These are phyloP conservation scores for Pavo muticus DNA, from an alignment of 2,113 vertebrate genomes.

Conservation along the genomic window DNA sequence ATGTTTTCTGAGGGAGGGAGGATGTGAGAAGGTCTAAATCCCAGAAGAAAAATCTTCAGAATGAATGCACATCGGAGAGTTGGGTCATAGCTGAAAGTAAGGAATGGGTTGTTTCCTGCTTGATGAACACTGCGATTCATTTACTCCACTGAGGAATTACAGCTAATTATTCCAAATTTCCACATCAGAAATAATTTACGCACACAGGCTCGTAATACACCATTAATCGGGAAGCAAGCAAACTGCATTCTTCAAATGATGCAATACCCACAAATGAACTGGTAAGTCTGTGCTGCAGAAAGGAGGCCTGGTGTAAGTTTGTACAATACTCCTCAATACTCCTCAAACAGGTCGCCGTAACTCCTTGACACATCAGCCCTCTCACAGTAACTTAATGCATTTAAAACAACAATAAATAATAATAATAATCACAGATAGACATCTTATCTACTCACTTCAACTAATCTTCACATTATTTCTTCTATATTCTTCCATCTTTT, in stretches of 20 bases:
- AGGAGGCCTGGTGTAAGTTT: background rate
- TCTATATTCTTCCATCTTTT: background rate
- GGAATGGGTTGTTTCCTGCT: conserved; percentile 76
- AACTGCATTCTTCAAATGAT: conserved; percentile 22
- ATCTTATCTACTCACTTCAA: background rate
- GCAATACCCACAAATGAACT: background rate
- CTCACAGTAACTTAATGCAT: background rate
- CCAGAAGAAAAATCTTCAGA: background rate
- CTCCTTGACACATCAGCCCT: background rate
- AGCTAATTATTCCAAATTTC: conserved; percentile 84
- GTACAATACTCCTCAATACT: background rate
- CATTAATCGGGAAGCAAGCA: conserved; percentile 45
- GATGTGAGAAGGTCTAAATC: background rate
- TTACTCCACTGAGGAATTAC: conserved; percentile 79
- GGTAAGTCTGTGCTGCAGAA: background rate
- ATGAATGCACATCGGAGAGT: conserved; percentile 7
- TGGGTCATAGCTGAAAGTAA: conserved; percentile 58
- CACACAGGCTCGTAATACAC: background rate
- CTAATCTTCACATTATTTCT: background rate
- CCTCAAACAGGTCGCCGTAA: background rate
- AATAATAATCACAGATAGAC: background rate
- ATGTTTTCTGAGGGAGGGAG: background rate
- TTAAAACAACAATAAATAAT: background rate
- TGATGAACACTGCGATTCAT: conserved; percentile 81
- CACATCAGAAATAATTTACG: conserved; percentile 74